Evolutionary conservation across 2,113 vertebrate species (phyloP).

Genomic region (Myiagra hebetior): DNA sequence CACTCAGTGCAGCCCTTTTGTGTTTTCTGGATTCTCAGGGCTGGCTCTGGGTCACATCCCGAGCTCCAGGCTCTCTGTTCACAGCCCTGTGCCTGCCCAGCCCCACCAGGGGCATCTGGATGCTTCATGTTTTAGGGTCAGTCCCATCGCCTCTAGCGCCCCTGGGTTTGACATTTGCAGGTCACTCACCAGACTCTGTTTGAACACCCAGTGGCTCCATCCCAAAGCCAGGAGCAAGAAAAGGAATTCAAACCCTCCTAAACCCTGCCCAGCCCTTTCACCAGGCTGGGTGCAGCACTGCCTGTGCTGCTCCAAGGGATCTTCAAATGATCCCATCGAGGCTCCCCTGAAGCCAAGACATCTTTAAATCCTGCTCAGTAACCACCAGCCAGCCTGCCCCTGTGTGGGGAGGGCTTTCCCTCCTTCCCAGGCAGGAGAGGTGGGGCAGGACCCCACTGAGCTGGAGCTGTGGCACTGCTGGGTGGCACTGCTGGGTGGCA

Average conservation of each 20-base stretch:
- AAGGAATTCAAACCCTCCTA: not conserved
- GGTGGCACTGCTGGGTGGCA: not conserved
- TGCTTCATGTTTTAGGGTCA: not conserved
- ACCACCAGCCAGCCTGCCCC: rapidly evolving
- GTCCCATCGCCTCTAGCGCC: not conserved
- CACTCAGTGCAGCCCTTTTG: not conserved
- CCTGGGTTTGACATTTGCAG: rapidly evolving
- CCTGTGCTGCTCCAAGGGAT: rapidly evolving
- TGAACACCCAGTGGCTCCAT: not conserved
- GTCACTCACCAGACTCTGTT: not conserved
- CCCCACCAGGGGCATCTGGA: not conserved
- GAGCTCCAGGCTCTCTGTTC: not conserved
- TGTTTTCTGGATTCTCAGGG: not conserved
- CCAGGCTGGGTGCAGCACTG: not conserved
- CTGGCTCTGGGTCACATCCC: not conserved
- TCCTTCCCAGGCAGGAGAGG: not conserved
- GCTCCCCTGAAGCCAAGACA: not conserved
- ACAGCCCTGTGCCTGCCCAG: not conserved
- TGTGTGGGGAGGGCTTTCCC: not conserved
- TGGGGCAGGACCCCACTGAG: rapidly evolving
- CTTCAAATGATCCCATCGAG: not conserved
- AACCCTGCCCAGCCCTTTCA: not conserved
- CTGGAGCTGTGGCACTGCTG: not conserved
- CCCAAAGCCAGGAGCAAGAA: not conserved
- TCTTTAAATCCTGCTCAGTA: not conserved